Conservation (phyloP, 2,113 vertebrate genomes). For the Nothoprocta pentlandii region DNA sequence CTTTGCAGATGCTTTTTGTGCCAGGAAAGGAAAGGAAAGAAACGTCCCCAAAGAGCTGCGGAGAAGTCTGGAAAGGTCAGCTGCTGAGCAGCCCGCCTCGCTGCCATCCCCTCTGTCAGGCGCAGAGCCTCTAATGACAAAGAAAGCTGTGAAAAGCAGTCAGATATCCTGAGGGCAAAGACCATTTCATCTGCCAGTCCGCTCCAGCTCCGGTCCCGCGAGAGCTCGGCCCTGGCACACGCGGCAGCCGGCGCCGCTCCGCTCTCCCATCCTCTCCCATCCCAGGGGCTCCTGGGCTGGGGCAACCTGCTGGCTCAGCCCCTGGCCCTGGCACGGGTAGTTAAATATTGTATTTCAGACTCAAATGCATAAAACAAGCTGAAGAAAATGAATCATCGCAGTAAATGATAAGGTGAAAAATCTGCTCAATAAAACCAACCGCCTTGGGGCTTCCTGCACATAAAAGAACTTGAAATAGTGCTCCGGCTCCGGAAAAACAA, state of each 20-base stretch:
- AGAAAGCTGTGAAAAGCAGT: background rate
- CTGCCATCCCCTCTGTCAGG: background rate
- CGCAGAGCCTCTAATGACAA: background rate
- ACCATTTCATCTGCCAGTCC: background rate
- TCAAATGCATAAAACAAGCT: background rate
- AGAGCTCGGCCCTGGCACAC: background rate
- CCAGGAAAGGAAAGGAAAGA: background rate
- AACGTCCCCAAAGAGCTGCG: background rate
- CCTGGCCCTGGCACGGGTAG: background rate
- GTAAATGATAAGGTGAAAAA: conserved; percentile 22
- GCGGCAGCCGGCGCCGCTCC: background rate
- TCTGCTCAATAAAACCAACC: conserved; percentile 1
- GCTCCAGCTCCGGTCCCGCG: background rate
- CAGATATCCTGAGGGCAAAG: background rate
- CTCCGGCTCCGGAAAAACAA: background rate
- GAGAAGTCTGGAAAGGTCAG: background rate
- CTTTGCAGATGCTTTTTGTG: background rate
- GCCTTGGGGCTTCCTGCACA: background rate
- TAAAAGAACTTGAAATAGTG: background rate
- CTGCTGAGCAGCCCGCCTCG: background rate
- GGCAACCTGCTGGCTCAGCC: background rate
- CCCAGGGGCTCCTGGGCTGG: background rate
- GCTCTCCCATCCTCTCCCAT: background rate
- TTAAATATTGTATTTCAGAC: background rate
- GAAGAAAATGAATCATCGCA: background rate